Evolutionary conservation across 2,888 invertebrate species (phyloP), one percentile per base, ranked within the genome.

Genomic region (Onthophagus sagittarius): DNA sequence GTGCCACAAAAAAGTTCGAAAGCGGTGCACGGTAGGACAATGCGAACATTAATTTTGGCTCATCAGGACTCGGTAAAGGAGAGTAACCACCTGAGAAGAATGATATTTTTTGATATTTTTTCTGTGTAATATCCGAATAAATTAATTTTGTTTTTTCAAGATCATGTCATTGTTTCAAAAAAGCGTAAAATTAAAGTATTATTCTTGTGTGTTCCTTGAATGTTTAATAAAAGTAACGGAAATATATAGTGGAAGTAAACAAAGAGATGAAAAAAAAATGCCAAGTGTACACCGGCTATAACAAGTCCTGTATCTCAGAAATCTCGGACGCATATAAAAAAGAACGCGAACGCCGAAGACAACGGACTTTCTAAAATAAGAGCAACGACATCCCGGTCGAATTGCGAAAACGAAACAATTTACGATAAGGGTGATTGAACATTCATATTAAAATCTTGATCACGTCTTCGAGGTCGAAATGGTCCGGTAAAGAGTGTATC

Each of bases 401-500:
- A 73, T 73, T 69, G 73, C 71, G 75, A 71, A 75, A 73, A 72
- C 71, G 69, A 72, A 75, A 72, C 71, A 75, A 71, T 75, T 71
- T 72, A 71, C 73, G 75, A 75, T 75, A 73, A 75, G 71, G 67
- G 70, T 72, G 75, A 73, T 71, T 73, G 72, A 70, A 73, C 75
- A 69, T 75, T 72, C 69, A 75, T 74, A 75, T 75, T 75, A 75
- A 76, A 76, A 76, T 74, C 76, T 75, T 74, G 73, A 72, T 75
- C 75, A 73, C 71, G 74, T 74, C 73, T 71, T 23, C n/a, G 39
- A 11, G 39, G 39, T 53, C 39, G 39, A 53, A 53, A 53, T 11
- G 39, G 39, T 53, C 6, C 39, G 39, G 39, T 53, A 53, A 7
- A 53, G 23, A 53, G 39, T 53, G 39, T 53, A 53, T 53, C 39